Evolutionary conservation across 2,888 invertebrate species (phyloP), one percentile per base, ranked within the genome.

Genomic region (Diarsia dahlii): DNA sequence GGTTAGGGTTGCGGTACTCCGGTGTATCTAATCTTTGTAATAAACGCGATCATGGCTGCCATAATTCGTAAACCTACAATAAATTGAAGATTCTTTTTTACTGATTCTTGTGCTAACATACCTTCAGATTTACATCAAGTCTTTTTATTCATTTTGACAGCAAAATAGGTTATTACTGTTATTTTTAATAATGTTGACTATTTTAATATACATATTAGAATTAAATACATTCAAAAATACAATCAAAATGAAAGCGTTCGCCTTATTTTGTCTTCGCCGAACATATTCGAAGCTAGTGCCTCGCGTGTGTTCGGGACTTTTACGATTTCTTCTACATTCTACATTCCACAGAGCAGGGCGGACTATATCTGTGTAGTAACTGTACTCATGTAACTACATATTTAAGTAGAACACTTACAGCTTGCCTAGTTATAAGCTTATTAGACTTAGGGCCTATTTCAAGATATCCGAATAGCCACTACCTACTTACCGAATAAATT

Each of bases 251-350:
- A 81, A 88, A 88, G 88, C 85, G 58, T 66, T 70, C 56, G 82
- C 88, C 89, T 73, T 78, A 79, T 76, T 84, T 65, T 63, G n/a
- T 69, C 62, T 71, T 73, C 67, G 23, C 70, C 45, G 66, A 78
- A 81, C 80, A 65, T 78, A 80, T 80, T 81, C 79, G 64, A 69
- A 79, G 78, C 76, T 76, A 82, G 78, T 85, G 87, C 88, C 82
- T 84, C 78, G 85, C 88, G 89, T 87, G 88, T 86, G 88, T 89
- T 87, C 85, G 84, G 82, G 76, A 76, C 80, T 87, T 88, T 88
- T 87, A 89, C 82, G 85, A 88, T 88, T 86, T 84, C 83, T 84
- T 89, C 84, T 85, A 84, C 85, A 87, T 84, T 89, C 84, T 85
- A 84, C 85, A 87, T 89, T 87, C 89, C 89, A 78, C 46, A 60